Base-by-base conservation (phyloP, 2,888 invertebrate species). In the Drosophila histrio region DNA sequence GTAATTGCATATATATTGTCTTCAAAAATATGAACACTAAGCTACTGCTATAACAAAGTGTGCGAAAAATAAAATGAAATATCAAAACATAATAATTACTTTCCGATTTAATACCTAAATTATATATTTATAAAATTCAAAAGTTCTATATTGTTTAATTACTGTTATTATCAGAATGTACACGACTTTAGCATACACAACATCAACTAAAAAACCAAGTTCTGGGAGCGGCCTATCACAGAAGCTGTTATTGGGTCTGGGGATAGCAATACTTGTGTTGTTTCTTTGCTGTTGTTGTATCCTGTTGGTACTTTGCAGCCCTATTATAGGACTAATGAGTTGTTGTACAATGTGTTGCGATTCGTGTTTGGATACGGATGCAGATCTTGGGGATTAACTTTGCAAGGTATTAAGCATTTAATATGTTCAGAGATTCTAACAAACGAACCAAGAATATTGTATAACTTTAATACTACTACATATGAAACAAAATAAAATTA, bases 231-330 rank as follows among this genome's bases (percentile, higher is more conserved):
- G 11, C 11, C n/a, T 22, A 5, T 8, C 19, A 21, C 19, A 22
- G 9, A n/a, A 19, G 8, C 13, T 47, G 6, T 11, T 17, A 1
- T 9, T 13, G 0, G 21, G 34, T 1, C 8, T 65, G 6, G 54
- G 19, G 0, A 9, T 17, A 2, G 1, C 34, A 6, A 3, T 56
- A 0, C 2, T 44, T 1, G 1, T 38, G 4, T 1, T 49, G 1
- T 4, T 65, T 11, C n/a, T 28, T 2, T 54, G 54, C 30, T 63
- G 65, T 8, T 26, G 17, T 5, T 54, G 52, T 43, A 9, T 49
- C 9, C 0, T 56, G 4, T 11, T 66, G 9, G 34, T 64, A n/a
- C 9, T 64, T 2, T 66, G 66, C 8, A 57, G 57, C 15, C 66
- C 66, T 3, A 11, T 49, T 13, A 4, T 56, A 2, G 49, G 43